A percentile compares a stretch with the other conserved stretches of the same genome.
Conservation (phyloP, 2,888 invertebrate species). For the Scaptodrosophila latifasciaeformis region DNA sequence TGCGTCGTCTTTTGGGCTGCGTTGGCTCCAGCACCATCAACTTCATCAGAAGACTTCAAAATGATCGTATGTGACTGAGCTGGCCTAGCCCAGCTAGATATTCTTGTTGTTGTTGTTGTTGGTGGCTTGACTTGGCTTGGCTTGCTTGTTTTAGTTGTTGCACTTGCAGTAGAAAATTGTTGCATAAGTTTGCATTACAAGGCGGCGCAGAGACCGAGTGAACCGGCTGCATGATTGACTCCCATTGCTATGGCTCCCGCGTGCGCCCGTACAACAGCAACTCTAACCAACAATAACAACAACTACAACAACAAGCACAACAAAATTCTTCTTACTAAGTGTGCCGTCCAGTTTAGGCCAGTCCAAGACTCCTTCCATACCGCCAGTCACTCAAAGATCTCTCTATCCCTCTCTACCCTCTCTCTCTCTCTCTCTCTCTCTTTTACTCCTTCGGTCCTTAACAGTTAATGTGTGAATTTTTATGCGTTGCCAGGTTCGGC, state of each 20-base stretch:
- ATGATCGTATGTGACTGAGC: slow-evolving; percentile 6
- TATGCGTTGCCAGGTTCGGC: slow-evolving; percentile 64
- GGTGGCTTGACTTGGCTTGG: slow-evolving; percentile 29
- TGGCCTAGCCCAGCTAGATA: no score
- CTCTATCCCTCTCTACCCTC: not conserved
- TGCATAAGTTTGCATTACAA: slow-evolving; percentile 61
- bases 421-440: slow-evolving; percentile 8
- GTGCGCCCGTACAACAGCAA: slow-evolving; percentile 13
- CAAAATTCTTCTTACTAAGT: slow-evolving; percentile 20
- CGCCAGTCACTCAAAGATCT: not conserved
- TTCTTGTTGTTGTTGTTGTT: slow-evolving; percentile 24
- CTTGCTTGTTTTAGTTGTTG: slow-evolving; percentile 49
- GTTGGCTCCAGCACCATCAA: not conserved
- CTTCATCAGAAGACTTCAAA: no score
- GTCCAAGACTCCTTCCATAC: no score
- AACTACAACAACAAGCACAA: no score
- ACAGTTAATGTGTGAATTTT: slow-evolving; percentile 68
- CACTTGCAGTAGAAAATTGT: slow-evolving; percentile 63
- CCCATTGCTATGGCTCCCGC: slow-evolving; percentile 36
- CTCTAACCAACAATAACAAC: no score
- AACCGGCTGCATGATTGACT: slow-evolving; percentile 59
- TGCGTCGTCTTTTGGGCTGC: slow-evolving; percentile 30
- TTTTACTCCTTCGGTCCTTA: slow-evolving; percentile 56
- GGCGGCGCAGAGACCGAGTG: slow-evolving; percentile 22
- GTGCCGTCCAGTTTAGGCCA: not conserved